phyloP scores from a whole-genome alignment of 2,113 vertebrate genomes.

The Petroica traversi region DNA sequence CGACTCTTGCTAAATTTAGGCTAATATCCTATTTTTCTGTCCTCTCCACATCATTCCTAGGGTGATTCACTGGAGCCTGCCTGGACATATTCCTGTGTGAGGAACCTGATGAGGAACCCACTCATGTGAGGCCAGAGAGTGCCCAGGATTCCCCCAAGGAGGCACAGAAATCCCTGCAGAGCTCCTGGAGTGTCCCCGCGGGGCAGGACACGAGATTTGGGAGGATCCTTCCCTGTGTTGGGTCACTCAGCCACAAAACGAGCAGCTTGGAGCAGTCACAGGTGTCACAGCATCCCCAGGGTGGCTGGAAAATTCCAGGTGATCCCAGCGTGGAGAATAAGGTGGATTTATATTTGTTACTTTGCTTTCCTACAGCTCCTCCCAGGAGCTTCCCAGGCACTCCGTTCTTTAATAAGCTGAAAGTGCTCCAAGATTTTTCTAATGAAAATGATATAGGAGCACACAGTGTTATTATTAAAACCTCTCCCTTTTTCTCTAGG shows the following conservation, averaged over 20 bases:
- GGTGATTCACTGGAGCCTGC: not conserved
- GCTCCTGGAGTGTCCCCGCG: accelerated
- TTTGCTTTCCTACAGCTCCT: not conserved
- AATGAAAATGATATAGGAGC: slow-evolving; percentile 62
- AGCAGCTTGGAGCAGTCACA: accelerated
- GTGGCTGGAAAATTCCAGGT: not conserved
- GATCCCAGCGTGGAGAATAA: not conserved
- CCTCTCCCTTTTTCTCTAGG: slow-evolving; percentile 47
- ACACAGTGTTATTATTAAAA: slow-evolving; percentile 62
- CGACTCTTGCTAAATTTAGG: not conserved
- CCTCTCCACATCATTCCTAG: not conserved
- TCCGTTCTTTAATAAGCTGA: slow-evolving; percentile 58
- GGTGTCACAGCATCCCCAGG: not conserved
- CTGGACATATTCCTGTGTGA: not conserved
- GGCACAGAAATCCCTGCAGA: not conserved
- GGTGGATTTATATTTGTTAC: slow-evolving; percentile 28
- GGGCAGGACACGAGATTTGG: not conserved
- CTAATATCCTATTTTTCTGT: slow-evolving; percentile 11
- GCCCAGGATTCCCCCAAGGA: accelerated
- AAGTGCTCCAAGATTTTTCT: slow-evolving; percentile 48
- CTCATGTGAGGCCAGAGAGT: not conserved
- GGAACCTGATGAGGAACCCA: not conserved
- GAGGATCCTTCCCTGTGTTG: not conserved
- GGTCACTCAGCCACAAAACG: accelerated
- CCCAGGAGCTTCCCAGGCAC: slow-evolving; percentile 37